Evolutionary conservation across 2,888 invertebrate genomes (phyloP).

Genomic region (Panopea generosa): DNA sequence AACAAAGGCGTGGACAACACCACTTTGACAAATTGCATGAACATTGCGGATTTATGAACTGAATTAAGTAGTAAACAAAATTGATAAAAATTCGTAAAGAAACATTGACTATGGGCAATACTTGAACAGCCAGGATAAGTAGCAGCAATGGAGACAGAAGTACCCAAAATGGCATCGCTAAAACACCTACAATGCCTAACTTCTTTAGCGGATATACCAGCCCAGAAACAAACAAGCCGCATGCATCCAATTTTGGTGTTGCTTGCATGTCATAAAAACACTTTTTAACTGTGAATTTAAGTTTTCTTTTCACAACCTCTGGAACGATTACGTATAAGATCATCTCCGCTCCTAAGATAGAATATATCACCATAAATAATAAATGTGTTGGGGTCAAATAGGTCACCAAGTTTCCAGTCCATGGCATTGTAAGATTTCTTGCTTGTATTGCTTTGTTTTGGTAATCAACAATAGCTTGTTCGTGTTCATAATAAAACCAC

Average conservation of each 20-base stretch:
- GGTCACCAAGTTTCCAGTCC: slow-evolving; percentile 28
- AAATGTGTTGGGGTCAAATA: slow-evolving; percentile 37
- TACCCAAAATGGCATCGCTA: slow-evolving; percentile 26
- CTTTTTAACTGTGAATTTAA: slow-evolving; percentile 38
- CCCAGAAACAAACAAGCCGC: slow-evolving; percentile 14
- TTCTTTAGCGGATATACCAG: slow-evolving; percentile 21
- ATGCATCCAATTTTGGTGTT: slow-evolving; percentile 18
- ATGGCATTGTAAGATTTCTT: slow-evolving; percentile 23
- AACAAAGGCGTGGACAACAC: neutral
- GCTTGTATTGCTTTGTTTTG: slow-evolving; percentile 5
- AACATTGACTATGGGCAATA: slow-evolving; percentile 37
- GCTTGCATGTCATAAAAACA: slow-evolving; percentile 34
- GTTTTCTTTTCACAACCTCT: slow-evolving; percentile 18
- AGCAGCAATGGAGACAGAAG: slow-evolving; percentile 20
- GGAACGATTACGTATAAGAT: slow-evolving; percentile 22
- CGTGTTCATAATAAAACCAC: slow-evolving; percentile 44
- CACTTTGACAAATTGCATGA: neutral
- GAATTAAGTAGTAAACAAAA: slow-evolving; percentile 29
- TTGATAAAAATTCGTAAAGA: slow-evolving; percentile 36
- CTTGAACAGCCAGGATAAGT: slow-evolving; percentile 10
- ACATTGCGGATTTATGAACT: slow-evolving; percentile 22
- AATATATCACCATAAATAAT: slow-evolving; percentile 33
- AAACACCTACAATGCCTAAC: slow-evolving; percentile 36
- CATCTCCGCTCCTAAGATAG: slow-evolving; percentile 21
- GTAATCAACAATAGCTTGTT: slow-evolving; percentile 15